Base-by-base conservation (phyloP, 2,797 vertebrate species). In the Danio kyathit region DNA sequence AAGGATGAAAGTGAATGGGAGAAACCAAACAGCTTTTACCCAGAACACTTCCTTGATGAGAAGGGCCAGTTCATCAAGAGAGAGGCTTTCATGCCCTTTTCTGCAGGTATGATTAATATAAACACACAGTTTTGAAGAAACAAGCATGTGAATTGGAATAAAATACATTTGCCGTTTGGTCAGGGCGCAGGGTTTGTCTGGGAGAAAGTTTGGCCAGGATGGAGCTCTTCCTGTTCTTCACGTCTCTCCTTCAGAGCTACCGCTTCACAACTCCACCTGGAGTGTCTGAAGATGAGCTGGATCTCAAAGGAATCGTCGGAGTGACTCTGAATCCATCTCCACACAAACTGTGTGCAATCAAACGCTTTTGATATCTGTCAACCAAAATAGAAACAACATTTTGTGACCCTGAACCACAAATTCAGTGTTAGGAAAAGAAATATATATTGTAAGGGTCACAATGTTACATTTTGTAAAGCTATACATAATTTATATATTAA, bases 221-320 rank as follows among this genome's bases (percentile, higher is more conserved):
- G 90, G 93, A 95, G 81, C 87, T 95, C 71, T 94, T 94, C 74
- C 87, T 94, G 72, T 94, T 94, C 87, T 95, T 95, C 5, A 67
- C 90, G 0, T 91, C 92, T 5, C 87, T 94, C 60, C 88, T 94
- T 19, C 90, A 92, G 81, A 91, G 61, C 80, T 93, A 94, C 79
- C 72, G 83, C 66, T 93, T 94, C 83, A 86, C 83, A 0, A 86
- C 88, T 5, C 79, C 90, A 60, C 87, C 90, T 11, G 89, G 92
- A 51, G 83, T 93, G 73, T 88, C 88, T 69, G 89, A 84, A 14
- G 84, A 90, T 74, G 90, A 94, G 19, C 83, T 94, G 63, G 90
- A 91, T 65, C 90, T 94, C 77, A 92, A 86, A 19, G 84, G 83
- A 8, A 87, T 88, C 0, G 85, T 86, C 0, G 91, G 91, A 19